Evolutionary conservation across 2,888 invertebrate species (phyloP).

Genomic region (Cremastobaeus sp.): DNA sequence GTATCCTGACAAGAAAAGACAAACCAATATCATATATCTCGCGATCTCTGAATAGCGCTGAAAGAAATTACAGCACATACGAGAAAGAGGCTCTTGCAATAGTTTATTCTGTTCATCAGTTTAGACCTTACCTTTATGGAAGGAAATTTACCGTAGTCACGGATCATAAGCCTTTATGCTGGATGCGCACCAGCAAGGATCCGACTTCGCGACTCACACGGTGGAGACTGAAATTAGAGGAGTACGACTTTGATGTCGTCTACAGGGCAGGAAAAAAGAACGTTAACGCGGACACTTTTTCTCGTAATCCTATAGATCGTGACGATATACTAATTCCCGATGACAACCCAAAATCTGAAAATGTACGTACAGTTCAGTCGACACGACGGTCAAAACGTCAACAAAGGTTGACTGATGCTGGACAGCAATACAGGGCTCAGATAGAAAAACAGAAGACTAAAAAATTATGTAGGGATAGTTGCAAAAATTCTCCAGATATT

Average conservation of each 20-base stretch:
- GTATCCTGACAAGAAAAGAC: background rate
- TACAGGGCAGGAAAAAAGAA: background rate
- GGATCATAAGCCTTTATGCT: no score
- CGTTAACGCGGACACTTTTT: no score
- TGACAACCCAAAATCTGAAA: no score
- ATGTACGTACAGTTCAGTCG: no score
- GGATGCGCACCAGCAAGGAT: background rate
- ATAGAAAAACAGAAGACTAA: background rate
- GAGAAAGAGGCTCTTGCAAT: no score
- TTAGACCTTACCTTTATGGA: background rate
- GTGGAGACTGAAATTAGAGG: background rate
- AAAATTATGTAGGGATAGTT: no score
- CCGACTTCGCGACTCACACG: background rate
- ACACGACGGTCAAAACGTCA: background rate
- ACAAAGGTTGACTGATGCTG: background rate
- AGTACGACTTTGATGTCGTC: background rate
- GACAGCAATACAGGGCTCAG: background rate
- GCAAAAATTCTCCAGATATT: no score
- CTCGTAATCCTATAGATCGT: background rate
- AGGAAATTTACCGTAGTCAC: no score
- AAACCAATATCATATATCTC: background rate
- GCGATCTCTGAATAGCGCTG: background rate
- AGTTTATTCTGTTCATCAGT: background rate
- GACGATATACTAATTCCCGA: no score
- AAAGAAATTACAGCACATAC: background rate